Evolutionary conservation across 2,888 invertebrate genomes (phyloP).

Genomic region (Scrobipalpa atriplicella): DNA sequence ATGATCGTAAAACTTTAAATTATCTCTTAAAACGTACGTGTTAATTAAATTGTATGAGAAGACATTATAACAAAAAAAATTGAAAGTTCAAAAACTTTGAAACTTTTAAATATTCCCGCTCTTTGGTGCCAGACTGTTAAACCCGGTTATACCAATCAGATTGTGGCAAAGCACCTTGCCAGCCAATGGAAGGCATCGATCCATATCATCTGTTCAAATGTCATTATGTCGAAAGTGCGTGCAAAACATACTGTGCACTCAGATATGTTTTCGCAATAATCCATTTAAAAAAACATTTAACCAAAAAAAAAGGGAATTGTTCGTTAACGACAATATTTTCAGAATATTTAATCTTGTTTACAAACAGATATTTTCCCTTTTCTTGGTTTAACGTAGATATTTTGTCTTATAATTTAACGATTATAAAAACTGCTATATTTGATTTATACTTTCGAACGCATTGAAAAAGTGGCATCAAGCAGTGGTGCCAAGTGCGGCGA

Average conservation of each 20-base stretch:
- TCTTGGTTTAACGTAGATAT: neutral
- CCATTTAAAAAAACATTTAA: neutral
- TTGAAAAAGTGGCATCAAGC: constrained; percentile 35
- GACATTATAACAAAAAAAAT: too few relatives aligned
- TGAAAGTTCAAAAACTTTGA: neutral
- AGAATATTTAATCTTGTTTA: neutral
- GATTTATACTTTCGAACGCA: constrained; percentile 27
- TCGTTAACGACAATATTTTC: too few relatives aligned
- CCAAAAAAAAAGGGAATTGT: too few relatives aligned
- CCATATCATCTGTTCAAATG: constrained; percentile 24
- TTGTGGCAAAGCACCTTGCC: neutral
- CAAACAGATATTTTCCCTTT: too few relatives aligned
- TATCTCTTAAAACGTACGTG: too few relatives aligned
- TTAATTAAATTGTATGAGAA: too few relatives aligned
- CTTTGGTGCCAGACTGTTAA: neutral
- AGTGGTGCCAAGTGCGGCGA: too few relatives aligned
- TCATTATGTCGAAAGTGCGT: constrained; percentile 7
- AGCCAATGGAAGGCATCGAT: constrained; percentile 6
- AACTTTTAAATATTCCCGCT: constrained; percentile 16
- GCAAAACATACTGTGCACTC: neutral
- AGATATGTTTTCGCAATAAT: neutral
- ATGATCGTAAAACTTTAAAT: too few relatives aligned
- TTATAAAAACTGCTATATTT: neutral
- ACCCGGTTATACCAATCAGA: constrained; percentile 47
- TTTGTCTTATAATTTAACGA: neutral